Evolutionary conservation across 2,113 vertebrate species (phyloP).

Genomic region (Oreochromis aureus): DNA sequence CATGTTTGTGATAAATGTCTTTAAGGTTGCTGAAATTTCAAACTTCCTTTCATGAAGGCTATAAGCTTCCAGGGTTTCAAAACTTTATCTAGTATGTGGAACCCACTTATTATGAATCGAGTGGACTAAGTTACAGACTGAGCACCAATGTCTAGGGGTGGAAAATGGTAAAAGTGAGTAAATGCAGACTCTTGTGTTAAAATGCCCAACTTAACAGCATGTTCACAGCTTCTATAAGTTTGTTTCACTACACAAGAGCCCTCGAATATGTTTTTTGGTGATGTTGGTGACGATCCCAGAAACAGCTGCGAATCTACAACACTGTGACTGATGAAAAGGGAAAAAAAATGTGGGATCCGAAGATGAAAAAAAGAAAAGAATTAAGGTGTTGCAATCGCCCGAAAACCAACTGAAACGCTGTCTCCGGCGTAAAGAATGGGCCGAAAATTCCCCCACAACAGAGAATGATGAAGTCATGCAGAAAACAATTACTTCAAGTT

Average conservation of each 20-base stretch:
- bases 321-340: not conserved
- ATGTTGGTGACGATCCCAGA: not conserved
- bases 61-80: not conserved
- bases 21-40: not conserved
- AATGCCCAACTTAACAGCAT: not conserved
- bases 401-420: not conserved
- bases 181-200: not conserved
- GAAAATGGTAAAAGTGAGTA: not conserved
- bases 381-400: not conserved
- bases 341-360: not conserved
- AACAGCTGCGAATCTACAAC: not conserved
- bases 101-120: not conserved
- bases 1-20: not conserved
- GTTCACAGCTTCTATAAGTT: not conserved
- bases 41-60: not conserved
- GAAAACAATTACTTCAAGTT: not conserved
- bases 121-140: not conserved
- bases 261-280: not conserved
- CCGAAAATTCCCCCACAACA: not conserved
- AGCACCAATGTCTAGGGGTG: not conserved
- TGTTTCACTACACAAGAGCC: not conserved
- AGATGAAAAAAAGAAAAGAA: not conserved
- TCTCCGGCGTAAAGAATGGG: fast-evolving
- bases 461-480: not conserved
- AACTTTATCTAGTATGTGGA: not conserved